A percentile compares a stretch with the other conserved stretches of the same genome.
Evolutionary conservation across 2,113 vertebrate genomes (phyloP).

Genomic region (Sceloporus tristichus): DNA sequence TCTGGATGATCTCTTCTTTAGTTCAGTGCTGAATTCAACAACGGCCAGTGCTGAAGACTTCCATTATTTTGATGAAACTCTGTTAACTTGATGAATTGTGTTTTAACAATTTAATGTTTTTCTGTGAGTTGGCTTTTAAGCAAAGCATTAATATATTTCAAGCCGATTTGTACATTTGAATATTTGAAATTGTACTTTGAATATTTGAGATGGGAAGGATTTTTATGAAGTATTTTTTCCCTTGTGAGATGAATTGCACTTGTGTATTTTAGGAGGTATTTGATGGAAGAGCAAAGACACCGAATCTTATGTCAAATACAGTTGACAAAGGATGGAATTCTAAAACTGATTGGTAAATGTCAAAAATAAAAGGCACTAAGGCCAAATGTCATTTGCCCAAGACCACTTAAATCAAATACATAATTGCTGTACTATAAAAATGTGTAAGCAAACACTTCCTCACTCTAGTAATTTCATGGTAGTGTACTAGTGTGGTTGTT

Average conservation of each 20-base stretch:
- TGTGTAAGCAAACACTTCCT: no score
- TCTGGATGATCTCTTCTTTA: conserved; percentile 86
- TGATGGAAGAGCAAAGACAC: neutral
- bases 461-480: neutral
- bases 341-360: neutral
- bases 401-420: neutral
- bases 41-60: conserved; percentile 79
- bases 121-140: conserved; percentile 56
- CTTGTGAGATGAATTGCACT: conserved; percentile 28
- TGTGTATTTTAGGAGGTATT: conserved; percentile 14
- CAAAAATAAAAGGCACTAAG: neutral
- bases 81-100: conserved; percentile 76
- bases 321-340: neutral
- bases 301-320: neutral
- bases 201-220: conserved; percentile 48
- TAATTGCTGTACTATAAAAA: neutral
- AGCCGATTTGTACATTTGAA: conserved; percentile 62
- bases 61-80: conserved; percentile 83
- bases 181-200: conserved; percentile 59
- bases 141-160: conserved; percentile 60
- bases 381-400: neutral
- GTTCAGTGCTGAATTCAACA: conserved; percentile 73
- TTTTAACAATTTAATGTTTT: conserved; percentile 47
- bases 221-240: conserved; percentile 19
- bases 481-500: neutral